Evolutionary conservation across 2,797 vertebrate species (phyloP), one percentile per base, ranked within the genome.

Genomic region (Heterohyrax brucei): DNA sequence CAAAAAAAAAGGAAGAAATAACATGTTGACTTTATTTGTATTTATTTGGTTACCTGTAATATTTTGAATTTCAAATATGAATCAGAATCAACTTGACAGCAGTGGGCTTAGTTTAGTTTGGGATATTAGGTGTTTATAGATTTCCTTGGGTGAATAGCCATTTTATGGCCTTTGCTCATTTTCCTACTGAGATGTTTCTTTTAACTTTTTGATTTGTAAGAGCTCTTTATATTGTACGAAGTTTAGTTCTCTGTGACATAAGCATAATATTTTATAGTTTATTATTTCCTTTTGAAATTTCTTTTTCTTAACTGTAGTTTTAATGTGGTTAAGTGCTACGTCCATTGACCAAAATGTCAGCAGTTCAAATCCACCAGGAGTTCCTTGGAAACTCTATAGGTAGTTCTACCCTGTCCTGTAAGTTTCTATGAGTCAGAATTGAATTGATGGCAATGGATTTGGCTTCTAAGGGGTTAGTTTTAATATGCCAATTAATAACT

Each of bases 211-310:
- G 12, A 73, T 33, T 89, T 84, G 28, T 48, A 83, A 79, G 13
- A 75, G 19, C 10, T 62, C 50, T 80, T 56, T 62, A n/a, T 48
- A 64, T 21, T 75, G 0, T 78, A 89, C 80, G 24, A 13, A 90
- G n/a, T 75, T 7, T 10, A 73, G 78, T 5, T 24, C 53, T 95
- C 75, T 91, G 59, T 28, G 61, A 88, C 53, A 79, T 10, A 48
- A 1, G 64, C 22, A 26, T 59, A 48, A 82, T 88, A 44, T 78
- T 89, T 86, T 78, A 76, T 13, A 85, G n/a, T n/a, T 84, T 21
- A 39, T 30, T 68, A 16, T 93, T 91, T 91, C 87, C 50, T 87
- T 79, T 82, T 79, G 50, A 89, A 89, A 92, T 86, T 64, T 26
- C 9, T 10, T 26, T 64, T 64, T 26, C 39, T 48, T 59, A 91